These are phyloP conservation scores for Epizoanthus rinbou DNA, from an alignment of 92 coral and sea anemone species.

Conservation along the genomic window DNA sequence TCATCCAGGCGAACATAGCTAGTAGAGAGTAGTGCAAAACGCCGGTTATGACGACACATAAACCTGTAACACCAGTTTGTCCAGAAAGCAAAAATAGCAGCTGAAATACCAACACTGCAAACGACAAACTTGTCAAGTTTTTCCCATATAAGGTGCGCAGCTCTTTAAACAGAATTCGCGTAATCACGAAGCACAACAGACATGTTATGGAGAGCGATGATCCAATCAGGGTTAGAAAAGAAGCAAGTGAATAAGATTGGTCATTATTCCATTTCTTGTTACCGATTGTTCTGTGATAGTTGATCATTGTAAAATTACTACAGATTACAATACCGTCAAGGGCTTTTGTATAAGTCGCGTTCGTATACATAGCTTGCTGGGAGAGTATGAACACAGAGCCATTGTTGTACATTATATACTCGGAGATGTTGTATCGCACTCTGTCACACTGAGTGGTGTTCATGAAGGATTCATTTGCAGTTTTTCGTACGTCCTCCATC, in stretches of 20 bases:
- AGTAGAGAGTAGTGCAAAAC: neutral
- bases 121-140: neutral
- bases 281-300: no score
- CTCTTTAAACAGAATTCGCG: slow-evolving; percentile 5
- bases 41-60: neutral
- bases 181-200: neutral
- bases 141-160: slow-evolving; percentile 13
- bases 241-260: no score
- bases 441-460: neutral
- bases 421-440: neutral
- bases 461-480: neutral
- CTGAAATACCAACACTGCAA: neutral
- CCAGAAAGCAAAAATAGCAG: neutral
- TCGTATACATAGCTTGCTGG: neutral
- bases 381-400: neutral
- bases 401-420: neutral
- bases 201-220: neutral
- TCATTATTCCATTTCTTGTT: no score
- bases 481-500: no score
- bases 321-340: neutral
- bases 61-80: neutral
- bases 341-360: neutral
- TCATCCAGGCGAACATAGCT: slow-evolving; percentile 4
- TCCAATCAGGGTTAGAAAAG: neutral
- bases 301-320: no score